Evolutionary conservation across 2,888 invertebrate species (phyloP).

Genomic region (Stenichneumon culpator): DNA sequence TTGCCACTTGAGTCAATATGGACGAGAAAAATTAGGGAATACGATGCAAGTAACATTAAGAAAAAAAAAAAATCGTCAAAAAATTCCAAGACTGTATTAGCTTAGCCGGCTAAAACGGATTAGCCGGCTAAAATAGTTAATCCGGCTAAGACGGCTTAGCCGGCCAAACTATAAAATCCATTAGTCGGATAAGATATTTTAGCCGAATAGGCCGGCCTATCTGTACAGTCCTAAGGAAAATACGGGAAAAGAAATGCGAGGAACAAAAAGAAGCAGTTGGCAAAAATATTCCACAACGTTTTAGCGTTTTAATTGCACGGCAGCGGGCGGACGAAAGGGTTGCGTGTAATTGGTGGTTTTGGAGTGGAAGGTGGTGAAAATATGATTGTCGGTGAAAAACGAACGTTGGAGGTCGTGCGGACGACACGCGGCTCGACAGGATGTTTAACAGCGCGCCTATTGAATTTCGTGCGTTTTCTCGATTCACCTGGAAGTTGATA

Average conservation of each 20-base stretch:
- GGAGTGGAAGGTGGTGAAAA: conserved; percentile 8
- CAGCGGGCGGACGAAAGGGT: conserved; percentile 13
- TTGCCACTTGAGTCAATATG: neutral
- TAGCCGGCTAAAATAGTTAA: no score
- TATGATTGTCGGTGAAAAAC: conserved; percentile 13
- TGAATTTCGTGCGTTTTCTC: conserved; percentile 43
- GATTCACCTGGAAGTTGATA: conserved; percentile 55
- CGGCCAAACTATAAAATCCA: no score
- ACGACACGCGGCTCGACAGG: conserved; percentile 30
- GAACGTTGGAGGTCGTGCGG: neutral
- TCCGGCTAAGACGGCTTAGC: no score
- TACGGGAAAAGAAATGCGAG: neutral
- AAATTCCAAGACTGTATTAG: no score
- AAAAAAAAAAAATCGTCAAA: no score
- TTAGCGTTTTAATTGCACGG: conserved; percentile 35
- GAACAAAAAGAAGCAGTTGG: conserved; percentile 39
- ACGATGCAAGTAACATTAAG: no score
- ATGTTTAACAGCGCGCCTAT: conserved; percentile 35
- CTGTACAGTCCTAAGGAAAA: no score
- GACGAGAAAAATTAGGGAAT: neutral
- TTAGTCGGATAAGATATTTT: no score
- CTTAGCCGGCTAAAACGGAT: no score
- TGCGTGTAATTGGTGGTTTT: conserved; percentile 20
- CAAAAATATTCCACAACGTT: conserved; percentile 33
- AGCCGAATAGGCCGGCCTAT: no score